A percentile compares a stretch with the other conserved stretches of the same genome.
Evolutionary conservation across 2,797 vertebrate genomes (phyloP).

Genomic region (Vespertilio murinus): DNA sequence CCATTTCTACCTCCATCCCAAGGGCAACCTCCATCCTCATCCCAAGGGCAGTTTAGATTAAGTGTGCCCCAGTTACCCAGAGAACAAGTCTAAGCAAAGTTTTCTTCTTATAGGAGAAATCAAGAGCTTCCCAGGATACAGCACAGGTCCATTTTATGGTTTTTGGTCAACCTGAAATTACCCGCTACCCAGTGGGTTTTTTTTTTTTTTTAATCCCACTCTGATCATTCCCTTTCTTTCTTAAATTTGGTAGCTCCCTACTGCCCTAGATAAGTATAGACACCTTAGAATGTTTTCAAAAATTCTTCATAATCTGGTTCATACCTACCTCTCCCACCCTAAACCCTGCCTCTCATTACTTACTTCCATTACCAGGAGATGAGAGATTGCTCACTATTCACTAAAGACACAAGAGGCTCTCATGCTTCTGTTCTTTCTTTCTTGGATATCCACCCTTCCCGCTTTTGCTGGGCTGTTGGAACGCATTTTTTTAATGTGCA

Average conservation of each 20-base stretch:
- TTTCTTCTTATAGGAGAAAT: neutral
- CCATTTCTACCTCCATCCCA: neutral
- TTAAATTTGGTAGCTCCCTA: neutral
- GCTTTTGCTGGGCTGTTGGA: neutral
- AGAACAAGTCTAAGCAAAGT: neutral
- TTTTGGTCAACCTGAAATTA: conserved; percentile 33
- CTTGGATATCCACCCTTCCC: neutral
- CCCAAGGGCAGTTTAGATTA: conserved; percentile 3
- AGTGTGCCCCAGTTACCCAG: neutral
- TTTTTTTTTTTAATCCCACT: conserved; percentile 2
- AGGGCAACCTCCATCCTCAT: neutral
- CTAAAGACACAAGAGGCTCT: neutral
- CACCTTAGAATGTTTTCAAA: conserved; percentile 7
- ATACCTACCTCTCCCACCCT: conserved; percentile 2
- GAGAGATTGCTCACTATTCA: neutral
- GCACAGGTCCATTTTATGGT: neutral
- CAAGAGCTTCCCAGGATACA: neutral
- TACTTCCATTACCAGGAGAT: conserved; percentile 21
- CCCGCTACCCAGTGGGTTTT: neutral
- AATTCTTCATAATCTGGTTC: neutral
- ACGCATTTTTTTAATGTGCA: conserved; percentile 55
- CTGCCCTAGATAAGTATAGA: neutral
- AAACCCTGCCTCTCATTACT: neutral
- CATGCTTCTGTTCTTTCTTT: neutral
- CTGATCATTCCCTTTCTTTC: neutral